Evolutionary conservation across 2,797 vertebrate species (phyloP).

Genomic region (Vultur gryphus): DNA sequence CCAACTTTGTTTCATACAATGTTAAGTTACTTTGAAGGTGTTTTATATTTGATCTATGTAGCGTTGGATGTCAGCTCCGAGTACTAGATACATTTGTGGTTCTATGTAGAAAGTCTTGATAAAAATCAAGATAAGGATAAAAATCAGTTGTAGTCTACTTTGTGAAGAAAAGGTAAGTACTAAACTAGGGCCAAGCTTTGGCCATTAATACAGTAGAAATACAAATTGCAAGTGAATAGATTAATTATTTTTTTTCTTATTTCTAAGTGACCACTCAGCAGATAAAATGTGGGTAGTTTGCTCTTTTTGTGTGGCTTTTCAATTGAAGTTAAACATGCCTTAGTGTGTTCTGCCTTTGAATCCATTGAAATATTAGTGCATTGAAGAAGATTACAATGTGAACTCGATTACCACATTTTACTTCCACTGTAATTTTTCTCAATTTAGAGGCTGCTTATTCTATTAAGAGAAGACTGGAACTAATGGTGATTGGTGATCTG

Average conservation of each 20-base stretch:
- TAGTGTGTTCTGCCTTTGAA: neutral
- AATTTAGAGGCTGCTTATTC: slow-evolving; percentile 38
- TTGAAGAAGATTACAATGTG: slow-evolving; percentile 6
- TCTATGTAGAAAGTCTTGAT: neutral
- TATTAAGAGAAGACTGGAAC: slow-evolving; percentile 7
- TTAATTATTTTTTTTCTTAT: neutral
- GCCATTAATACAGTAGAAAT: neutral
- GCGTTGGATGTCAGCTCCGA: accelerated
- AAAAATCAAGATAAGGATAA: neutral
- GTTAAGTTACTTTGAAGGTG: neutral
- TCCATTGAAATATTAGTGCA: neutral
- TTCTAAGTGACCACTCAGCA: neutral
- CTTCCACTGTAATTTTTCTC: slow-evolving; percentile 44
- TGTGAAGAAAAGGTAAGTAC: neutral
- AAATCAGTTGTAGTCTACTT: neutral
- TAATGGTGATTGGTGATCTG: slow-evolving; percentile 49
- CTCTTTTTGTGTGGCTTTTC: neutral
- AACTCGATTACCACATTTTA: slow-evolving; percentile 26
- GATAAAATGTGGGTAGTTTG: neutral
- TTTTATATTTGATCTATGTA: accelerated
- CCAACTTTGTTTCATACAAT: neutral
- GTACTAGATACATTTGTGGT: neutral
- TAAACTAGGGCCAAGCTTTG: neutral
- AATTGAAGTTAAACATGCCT: neutral
- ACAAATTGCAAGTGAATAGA: neutral